phyloP scores from a whole-genome alignment of 1,140 invertebrate genomes.

The Dreissena polymorpha region DNA sequence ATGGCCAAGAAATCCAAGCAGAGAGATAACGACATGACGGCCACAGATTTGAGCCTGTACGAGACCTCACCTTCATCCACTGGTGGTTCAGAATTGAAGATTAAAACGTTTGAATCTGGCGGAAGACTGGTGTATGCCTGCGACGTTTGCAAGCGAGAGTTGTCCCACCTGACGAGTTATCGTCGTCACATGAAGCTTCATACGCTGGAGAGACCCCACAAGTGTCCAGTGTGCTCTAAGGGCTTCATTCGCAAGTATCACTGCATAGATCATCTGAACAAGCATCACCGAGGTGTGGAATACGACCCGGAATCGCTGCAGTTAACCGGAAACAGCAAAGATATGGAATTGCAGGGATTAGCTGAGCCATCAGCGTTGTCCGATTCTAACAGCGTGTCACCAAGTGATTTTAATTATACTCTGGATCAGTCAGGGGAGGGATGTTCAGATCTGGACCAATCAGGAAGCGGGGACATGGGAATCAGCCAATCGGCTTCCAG shows the following conservation, averaged over 20 bases:
- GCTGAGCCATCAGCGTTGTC: conserved; percentile 17
- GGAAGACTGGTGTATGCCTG: conserved; percentile 50
- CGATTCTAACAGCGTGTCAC: conserved; percentile 42
- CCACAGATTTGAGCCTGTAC: background rate
- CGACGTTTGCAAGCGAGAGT: conserved; percentile 49
- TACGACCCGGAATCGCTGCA: conserved; percentile 41
- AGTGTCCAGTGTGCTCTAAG: conserved; percentile 47
- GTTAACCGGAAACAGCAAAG: conserved; percentile 1
- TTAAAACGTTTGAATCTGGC: conserved; percentile 47
- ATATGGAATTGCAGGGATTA: background rate
- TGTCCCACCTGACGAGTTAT: conserved; percentile 50
- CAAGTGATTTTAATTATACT: conserved; percentile 46
- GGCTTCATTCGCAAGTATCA: conserved; percentile 53
- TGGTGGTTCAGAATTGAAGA: conserved; percentile 9
- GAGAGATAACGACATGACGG: conserved; percentile 23
- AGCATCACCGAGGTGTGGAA: conserved; percentile 54
- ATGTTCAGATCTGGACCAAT: conserved; percentile 1
- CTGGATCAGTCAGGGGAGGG: conserved; percentile 40
- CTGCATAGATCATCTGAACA: conserved; percentile 49
- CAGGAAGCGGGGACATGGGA: conserved; percentile 15
- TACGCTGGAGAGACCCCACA: conserved; percentile 48
- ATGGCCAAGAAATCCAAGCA: conserved; percentile 30
- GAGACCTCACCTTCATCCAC: background rate
- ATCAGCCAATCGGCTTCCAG: conserved; percentile 50
- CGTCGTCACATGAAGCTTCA: conserved; percentile 52